A percentile compares a stretch with the other conserved stretches of the same genome.
phyloP scores from a whole-genome alignment of 2,888 invertebrate species.

The Eudasyphora cyanicolor region DNA sequence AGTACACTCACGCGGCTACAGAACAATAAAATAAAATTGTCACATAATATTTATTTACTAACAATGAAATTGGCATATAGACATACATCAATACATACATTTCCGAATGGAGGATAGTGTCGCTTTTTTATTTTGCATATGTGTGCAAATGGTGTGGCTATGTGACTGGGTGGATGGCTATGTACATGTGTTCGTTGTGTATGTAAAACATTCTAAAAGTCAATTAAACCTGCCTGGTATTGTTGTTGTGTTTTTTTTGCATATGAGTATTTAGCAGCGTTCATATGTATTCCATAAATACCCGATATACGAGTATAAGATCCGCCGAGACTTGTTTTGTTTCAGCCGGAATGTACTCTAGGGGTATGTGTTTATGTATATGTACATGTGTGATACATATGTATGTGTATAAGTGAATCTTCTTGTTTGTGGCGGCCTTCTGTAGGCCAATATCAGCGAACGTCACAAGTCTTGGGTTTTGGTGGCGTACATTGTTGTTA shows the following conservation, averaged over 20 bases:
- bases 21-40: neutral
- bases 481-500: too few relatives aligned
- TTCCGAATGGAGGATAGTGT: too few relatives aligned
- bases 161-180: neutral
- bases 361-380: too few relatives aligned
- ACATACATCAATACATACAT: too few relatives aligned
- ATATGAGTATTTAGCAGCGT: neutral
- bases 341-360: neutral
- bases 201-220: slow-evolving; percentile 45
- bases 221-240: slow-evolving; percentile 52
- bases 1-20: neutral
- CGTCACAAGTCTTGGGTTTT: neutral
- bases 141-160: neutral
- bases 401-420: neutral
- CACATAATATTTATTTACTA: neutral
- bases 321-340: neutral
- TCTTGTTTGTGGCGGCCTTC: neutral
- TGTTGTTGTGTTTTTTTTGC: too few relatives aligned
- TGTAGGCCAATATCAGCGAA: neutral
- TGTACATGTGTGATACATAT: neutral
- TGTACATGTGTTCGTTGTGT: neutral
- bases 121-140: too few relatives aligned
- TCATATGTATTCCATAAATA: neutral
- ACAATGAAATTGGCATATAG: too few relatives aligned
- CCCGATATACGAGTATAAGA: too few relatives aligned